These are phyloP conservation scores for Sternotherus odoratus DNA, from an alignment of 2,797 vertebrate species.

Conservation along the genomic window DNA sequence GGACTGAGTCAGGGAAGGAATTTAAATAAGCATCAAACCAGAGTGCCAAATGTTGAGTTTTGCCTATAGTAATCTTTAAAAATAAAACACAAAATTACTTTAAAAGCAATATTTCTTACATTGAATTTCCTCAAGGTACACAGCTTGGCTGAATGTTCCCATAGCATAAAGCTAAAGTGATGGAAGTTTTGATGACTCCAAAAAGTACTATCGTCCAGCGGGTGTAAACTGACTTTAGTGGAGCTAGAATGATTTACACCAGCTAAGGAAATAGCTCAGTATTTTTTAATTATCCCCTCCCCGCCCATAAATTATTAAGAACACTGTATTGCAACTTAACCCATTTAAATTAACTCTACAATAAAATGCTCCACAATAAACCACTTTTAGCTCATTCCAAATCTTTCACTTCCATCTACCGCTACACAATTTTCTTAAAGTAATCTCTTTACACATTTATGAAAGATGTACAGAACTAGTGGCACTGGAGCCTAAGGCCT, in stretches of 20 bases:
- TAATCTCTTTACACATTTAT: background rate
- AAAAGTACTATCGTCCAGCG: constrained; percentile 24
- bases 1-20: background rate
- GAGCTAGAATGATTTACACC: constrained; percentile 36
- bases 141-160: background rate
- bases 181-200: constrained; percentile 10
- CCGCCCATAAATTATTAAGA: constrained; percentile 53
- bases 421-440: constrained; percentile 5
- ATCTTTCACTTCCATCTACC: constrained; percentile 29
- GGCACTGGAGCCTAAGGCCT: constrained; percentile 13
- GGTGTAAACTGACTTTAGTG: constrained; percentile 45
- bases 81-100: background rate
- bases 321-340: constrained; percentile 43
- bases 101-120: background rate
- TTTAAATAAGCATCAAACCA: background rate
- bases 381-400: constrained; percentile 48
- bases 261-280: constrained; percentile 51
- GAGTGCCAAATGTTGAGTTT: constrained; percentile 26
- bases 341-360: constrained; percentile 45
- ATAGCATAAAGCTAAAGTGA: background rate
- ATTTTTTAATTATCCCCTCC: constrained; percentile 45
- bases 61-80: background rate
- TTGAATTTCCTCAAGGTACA: constrained; percentile 8
- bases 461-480: constrained; percentile 4
- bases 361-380: constrained; percentile 54